Conservation (phyloP, 2,797 vertebrate species). For the Smutsia temminckii region DNA sequence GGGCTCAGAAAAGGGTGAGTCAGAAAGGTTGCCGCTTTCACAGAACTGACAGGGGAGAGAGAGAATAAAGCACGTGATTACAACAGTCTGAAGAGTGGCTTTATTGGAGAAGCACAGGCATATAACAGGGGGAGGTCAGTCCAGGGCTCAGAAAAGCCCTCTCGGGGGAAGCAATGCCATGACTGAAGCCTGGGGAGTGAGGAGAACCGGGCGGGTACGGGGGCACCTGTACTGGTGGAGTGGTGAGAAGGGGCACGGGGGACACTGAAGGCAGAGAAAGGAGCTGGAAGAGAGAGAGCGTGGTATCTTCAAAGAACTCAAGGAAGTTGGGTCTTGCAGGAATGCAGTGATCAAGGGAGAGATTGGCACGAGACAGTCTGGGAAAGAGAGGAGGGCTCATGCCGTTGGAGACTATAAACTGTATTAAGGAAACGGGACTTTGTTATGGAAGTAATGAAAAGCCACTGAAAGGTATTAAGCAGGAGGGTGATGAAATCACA, state of each 20-base stretch:
- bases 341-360: background rate
- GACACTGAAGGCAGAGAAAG: background rate
- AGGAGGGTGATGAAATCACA: slow-evolving; percentile 40
- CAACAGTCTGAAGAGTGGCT: background rate
- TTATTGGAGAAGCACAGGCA: background rate
- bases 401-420: slow-evolving; percentile 16
- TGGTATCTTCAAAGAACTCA: background rate
- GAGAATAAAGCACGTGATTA: background rate
- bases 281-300: background rate
- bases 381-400: background rate
- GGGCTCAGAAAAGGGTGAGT: background rate
- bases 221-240: background rate
- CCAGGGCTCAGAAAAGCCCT: background rate
- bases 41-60: background rate
- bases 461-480: slow-evolving; percentile 35
- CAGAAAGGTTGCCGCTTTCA: background rate
- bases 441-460: slow-evolving; percentile 52
- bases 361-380: background rate
- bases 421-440: slow-evolving; percentile 41
- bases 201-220: background rate
- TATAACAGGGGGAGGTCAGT: background rate
- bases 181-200: background rate
- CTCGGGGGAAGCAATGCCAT: background rate
- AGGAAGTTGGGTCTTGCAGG: background rate
- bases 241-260: background rate